These are phyloP conservation scores for Mus caroli DNA, from an alignment of 2,797 vertebrate species.

Conservation along the genomic window DNA sequence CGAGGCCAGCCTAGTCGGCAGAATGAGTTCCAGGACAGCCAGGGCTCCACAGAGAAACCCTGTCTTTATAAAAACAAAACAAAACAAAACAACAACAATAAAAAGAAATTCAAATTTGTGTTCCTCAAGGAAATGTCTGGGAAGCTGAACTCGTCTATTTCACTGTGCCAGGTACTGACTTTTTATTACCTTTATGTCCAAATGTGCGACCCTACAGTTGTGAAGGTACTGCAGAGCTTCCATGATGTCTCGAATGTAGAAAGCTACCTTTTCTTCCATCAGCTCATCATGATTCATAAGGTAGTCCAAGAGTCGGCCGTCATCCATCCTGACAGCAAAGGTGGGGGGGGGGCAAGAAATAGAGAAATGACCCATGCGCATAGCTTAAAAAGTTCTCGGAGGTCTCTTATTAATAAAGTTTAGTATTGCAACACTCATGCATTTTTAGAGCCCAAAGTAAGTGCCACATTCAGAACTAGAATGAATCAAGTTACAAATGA, in stretches of 20 bases:
- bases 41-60: neutral
- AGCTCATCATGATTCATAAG: constrained; percentile 97
- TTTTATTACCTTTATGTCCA: constrained; percentile 96
- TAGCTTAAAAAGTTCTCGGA: neutral
- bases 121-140: neutral
- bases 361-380: neutral
- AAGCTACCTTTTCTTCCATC: constrained; percentile 98
- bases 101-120: neutral
- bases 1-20: neutral
- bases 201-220: constrained; percentile 96
- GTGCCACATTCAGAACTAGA: constrained; percentile 21
- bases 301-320: constrained; percentile 96
- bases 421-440: neutral
- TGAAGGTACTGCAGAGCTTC: constrained; percentile 98
- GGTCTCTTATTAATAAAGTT: constrained; percentile 10
- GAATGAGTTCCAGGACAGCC: neutral
- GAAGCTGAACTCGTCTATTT: neutral
- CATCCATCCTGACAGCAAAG: constrained; percentile 92
- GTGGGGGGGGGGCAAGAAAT: neutral
- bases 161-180: neutral
- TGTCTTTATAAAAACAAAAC: neutral
- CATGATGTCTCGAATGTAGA: constrained; percentile 96
- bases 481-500: neutral
- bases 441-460: constrained; percentile 27
- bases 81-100: neutral